phyloP scores from a whole-genome alignment of 2,797 vertebrate species.

The Ptychadena robeensis region DNA sequence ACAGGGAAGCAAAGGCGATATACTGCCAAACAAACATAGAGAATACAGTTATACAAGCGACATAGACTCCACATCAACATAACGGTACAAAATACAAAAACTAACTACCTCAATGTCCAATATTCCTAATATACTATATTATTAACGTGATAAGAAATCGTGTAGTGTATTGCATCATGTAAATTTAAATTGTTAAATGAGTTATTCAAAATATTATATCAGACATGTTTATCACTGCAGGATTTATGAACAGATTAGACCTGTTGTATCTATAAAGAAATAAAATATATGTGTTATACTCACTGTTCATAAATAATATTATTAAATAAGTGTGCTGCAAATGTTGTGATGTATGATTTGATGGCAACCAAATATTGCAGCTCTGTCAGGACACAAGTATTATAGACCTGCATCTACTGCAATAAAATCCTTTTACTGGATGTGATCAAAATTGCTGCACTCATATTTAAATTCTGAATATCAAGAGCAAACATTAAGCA shows the following conservation, averaged over 20 bases:
- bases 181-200: neutral
- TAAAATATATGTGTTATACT: too few relatives aligned
- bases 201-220: neutral
- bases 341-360: too few relatives aligned
- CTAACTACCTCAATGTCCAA: neutral
- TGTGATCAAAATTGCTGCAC: too few relatives aligned
- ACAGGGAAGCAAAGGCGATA: constrained; percentile 73
- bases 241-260: neutral
- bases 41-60: constrained; percentile 61
- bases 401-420: too few relatives aligned
- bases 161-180: neutral
- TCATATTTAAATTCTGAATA: too few relatives aligned
- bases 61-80: constrained; percentile 45
- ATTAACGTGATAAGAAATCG: neutral
- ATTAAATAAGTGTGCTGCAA: too few relatives aligned
- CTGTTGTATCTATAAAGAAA: too few relatives aligned
- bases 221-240: neutral
- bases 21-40: constrained; percentile 66
- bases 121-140: neutral
- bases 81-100: constrained; percentile 31
- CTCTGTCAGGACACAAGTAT: too few relatives aligned
- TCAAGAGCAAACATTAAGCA: too few relatives aligned
- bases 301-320: too few relatives aligned
- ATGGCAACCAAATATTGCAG: too few relatives aligned
- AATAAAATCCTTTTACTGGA: too few relatives aligned